Base-by-base conservation (phyloP, 2,797 vertebrate genomes). In the Tragopan temminckii region DNA sequence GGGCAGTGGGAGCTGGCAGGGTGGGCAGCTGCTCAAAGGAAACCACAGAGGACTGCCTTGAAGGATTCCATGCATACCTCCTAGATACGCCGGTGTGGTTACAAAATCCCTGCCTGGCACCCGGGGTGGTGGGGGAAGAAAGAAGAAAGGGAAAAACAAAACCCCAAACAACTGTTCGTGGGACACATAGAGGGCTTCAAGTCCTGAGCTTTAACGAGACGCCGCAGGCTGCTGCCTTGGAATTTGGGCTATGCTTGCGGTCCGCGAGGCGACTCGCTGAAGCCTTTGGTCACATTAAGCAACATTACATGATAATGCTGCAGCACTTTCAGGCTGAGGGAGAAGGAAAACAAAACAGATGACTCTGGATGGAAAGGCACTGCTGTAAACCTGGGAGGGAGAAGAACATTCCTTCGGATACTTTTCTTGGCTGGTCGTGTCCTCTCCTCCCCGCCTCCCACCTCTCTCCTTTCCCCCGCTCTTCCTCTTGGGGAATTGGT, bases 341-440 rank as follows among this genome's bases (percentile, higher is more conserved):
- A 95, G 88, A 91, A 95, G 87, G 89, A 94, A 97, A 96, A 91
- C 93, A 96, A 95, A 96, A 87, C 96, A 95, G 88, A 97, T 95
- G 91, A 95, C 38, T 95, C 82, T 77, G 94, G 88, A 83, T 94
- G 95, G 94, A 94, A 95, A 93, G 93, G 93, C 92, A 94, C 40
- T 78, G 90, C 90, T 94, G 90, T 93, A 95, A 95, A 95, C 95
- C 83, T 93, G 93, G 94, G 94, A 96, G 84, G 78, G 90, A 94
- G 93, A 90, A 96, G 89, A 96, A 94, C 87, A 94, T 93, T 96
- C 94, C 68, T 96, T 80, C 0, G 5, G 81, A 91, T 94, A 96
- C 90, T 88, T 90, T 89, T 95, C 94, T 92, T 96, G 95, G 95
- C 93, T 92, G 55, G 64, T 93, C 55, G 68, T 57, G 85, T 79